Percentiles rank a stretch among this genome's conserved stretches.
Evolutionary conservation across 2,797 vertebrate species (phyloP).

Genomic region (Poeciliopsis infans): DNA sequence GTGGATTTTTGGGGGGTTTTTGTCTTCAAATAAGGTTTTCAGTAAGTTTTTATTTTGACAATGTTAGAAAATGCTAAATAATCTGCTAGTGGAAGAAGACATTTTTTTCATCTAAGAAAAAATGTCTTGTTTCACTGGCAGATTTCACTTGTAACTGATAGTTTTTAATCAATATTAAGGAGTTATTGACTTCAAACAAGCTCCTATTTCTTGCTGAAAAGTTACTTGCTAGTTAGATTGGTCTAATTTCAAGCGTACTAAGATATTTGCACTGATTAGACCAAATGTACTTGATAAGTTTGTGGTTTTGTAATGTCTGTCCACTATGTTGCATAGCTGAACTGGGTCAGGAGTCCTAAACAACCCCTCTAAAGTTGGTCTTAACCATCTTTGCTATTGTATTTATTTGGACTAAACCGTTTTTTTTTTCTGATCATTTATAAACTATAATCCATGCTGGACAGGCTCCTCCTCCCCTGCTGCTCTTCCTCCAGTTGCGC

Average conservation of each 20-base stretch:
- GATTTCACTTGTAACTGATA: too few species aligned
- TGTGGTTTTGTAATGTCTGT: background rate
- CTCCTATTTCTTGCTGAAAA: too few species aligned
- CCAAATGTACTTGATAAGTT: too few species aligned
- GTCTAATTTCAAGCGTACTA: too few species aligned
- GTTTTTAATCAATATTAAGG: too few species aligned
- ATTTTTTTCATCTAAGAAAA: too few species aligned
- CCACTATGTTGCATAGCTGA: background rate
- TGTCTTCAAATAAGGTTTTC: background rate
- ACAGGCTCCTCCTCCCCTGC: conserved; percentile 2
- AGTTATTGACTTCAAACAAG: too few species aligned
- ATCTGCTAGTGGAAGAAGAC: too few species aligned
- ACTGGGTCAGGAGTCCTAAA: background rate
- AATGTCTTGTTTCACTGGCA: too few species aligned
- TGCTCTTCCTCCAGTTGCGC: conserved; percentile 21
- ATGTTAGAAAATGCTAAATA: background rate
- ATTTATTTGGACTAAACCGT: background rate
- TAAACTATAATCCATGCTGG: conserved; percentile 2
- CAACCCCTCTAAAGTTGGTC: background rate
- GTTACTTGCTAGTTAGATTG: too few species aligned
- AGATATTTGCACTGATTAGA: too few species aligned
- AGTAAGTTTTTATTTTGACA: background rate
- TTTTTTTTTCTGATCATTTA: background rate
- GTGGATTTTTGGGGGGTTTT: background rate
- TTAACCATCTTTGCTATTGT: background rate